Evolutionary conservation across 2,797 vertebrate species (phyloP), one percentile per base, ranked within the genome.

Genomic region (Epinephelus malabaricus): DNA sequence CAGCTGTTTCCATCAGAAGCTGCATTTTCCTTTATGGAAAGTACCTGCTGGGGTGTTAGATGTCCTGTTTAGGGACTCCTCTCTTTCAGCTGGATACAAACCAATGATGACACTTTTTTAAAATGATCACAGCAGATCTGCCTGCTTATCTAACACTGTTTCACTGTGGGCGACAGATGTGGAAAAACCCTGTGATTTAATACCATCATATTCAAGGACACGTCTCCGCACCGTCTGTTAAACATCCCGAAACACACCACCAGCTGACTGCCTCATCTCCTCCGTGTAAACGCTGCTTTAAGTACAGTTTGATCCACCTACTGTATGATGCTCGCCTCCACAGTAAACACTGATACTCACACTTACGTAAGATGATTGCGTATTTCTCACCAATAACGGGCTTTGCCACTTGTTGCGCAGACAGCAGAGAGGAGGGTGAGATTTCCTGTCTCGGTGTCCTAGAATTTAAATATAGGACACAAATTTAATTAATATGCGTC

Each of bases 361-460:
- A 84, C 88, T 94, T 94, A 94, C 92, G 92, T 94, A 94, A 94
- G 78, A 74, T 71, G 85, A 90, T 90, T 92, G 91, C 94, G 93
- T 92, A 89, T 94, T 92, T 93, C 86, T 88, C 91, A 61, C 82
- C 87, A 80, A 19, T 64, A 79, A 73, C 80, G 70, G 46, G 7
- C 68, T 67, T 59, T 49, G 54, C 70, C 93, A 94, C 91, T 84
- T 94, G 94, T 94, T 94, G 94, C 89, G 87, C 91, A 91, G 82
- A 69, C 67, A 46, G 62, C 74, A 11, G 45, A 51, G 73, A 86
- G 78, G 79, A 81, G 70, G 83, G 82, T 43, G 70, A 78, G 50
- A 73, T 71, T 50, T 67, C 71, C 75, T 54, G 77, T 30, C 65
- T 85, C 88, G 1, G 69, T 69, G 89, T 86, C 89, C 91, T 76